Conservation (phyloP, 2,888 invertebrate species). For the Augochlorella aurata region DNA sequence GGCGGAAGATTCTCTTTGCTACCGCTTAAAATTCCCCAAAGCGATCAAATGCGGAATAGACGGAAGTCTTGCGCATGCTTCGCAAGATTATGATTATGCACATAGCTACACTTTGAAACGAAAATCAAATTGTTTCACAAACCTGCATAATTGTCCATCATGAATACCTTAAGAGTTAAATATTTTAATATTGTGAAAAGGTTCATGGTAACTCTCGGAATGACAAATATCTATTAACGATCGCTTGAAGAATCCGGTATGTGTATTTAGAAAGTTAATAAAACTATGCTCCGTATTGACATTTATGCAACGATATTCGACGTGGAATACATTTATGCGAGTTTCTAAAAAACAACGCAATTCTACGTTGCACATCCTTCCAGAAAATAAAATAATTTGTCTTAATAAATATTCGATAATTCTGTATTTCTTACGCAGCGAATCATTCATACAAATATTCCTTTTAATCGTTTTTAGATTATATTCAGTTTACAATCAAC, state of each 20-base stretch:
- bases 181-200: background rate
- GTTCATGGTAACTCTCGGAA: background rate
- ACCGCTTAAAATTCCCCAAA: slow-evolving; percentile 54
- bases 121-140: slow-evolving; percentile 10
- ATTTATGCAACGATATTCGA: background rate
- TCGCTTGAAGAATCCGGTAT: background rate
- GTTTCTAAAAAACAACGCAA: slow-evolving; percentile 20
- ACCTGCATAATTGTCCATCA: slow-evolving; percentile 31
- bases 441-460: no score
- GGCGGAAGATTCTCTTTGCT: slow-evolving; percentile 31
- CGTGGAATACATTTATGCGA: background rate
- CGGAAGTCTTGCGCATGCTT: slow-evolving; percentile 57
- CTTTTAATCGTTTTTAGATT: background rate
- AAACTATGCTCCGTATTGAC: slow-evolving; percentile 7
- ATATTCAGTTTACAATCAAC: background rate
- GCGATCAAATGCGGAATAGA: slow-evolving; percentile 27
- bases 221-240: background rate
- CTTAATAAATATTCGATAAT: background rate
- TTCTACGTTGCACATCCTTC: background rate
- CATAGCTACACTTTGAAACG: slow-evolving; percentile 19
- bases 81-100: slow-evolving; percentile 12
- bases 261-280: slow-evolving; percentile 13
- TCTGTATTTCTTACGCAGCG: background rate
- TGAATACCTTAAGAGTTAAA: slow-evolving; percentile 10
- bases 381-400: background rate